A percentile compares a stretch with the other conserved stretches of the same genome.
These are phyloP conservation scores for Stegophylla sp. DNA, from an alignment of 2,888 invertebrate genomes.

Conservation along the genomic window DNA sequence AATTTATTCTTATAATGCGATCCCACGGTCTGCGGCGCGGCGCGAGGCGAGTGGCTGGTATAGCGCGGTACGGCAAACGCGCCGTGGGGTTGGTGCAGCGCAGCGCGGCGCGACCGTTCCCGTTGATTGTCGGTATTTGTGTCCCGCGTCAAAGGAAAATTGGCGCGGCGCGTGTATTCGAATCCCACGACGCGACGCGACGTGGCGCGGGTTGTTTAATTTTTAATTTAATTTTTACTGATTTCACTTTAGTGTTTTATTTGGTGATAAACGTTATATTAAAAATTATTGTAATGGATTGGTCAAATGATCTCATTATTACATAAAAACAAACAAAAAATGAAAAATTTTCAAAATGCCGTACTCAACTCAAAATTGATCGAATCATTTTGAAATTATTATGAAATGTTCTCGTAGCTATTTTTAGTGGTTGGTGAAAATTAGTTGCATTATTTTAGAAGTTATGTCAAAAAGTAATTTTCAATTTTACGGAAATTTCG, in stretches of 20 bases:
- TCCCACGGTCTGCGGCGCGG: conserved; percentile 6
- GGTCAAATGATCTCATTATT: conserved; percentile 30
- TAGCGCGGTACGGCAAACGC: not conserved
- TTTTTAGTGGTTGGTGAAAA: too few species aligned
- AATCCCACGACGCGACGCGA: conserved; percentile 4
- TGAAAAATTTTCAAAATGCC: too few species aligned
- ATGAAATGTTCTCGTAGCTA: too few species aligned
- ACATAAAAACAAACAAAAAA: too few species aligned
- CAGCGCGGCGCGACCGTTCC: conserved; percentile 12
- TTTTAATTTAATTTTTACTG: not conserved
- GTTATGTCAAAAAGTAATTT: not conserved
- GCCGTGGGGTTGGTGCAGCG: not conserved
- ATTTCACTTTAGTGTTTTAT: conserved; percentile 1
- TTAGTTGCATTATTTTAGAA: conserved; percentile 7
- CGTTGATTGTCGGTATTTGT: conserved; percentile 21
- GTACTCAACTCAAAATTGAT: too few species aligned
- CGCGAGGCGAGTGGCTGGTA: conserved; percentile 3
- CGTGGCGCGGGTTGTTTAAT: conserved; percentile 8
- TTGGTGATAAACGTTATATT: conserved; percentile 11
- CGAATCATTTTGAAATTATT: too few species aligned
- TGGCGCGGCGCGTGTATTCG: not conserved
- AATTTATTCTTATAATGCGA: too few species aligned
- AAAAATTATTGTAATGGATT: conserved; percentile 18
- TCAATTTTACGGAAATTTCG: too few species aligned
- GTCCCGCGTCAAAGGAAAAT: conserved; percentile 26